phyloP scores from a whole-genome alignment of 2,888 invertebrate species.

The Incurvaria masculella region DNA sequence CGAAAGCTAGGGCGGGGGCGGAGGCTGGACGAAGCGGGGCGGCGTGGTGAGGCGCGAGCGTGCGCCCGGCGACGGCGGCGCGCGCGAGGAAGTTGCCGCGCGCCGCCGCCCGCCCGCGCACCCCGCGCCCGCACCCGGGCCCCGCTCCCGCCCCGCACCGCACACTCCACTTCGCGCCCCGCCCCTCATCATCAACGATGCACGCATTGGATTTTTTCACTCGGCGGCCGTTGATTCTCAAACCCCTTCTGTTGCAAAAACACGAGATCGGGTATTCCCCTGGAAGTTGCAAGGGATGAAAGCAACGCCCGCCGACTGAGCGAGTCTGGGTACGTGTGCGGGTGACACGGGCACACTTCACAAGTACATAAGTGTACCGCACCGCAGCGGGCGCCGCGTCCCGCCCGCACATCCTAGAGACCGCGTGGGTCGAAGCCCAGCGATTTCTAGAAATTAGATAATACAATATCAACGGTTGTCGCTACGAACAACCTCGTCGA shows the following conservation, averaged over 20 bases:
- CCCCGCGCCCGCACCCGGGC: slow-evolving; percentile 38
- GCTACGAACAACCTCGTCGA: no score
- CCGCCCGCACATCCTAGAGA: no score
- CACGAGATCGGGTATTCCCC: no score
- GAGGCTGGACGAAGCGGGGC: slow-evolving; percentile 37
- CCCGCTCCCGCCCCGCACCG: slow-evolving; percentile 38
- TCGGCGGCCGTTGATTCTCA: background rate
- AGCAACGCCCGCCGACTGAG: no score
- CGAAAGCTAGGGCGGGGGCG: slow-evolving; percentile 43
- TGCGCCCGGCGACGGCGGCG: slow-evolving; percentile 43
- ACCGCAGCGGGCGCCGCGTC: background rate
- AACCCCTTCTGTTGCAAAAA: background rate
- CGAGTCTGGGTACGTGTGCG: no score
- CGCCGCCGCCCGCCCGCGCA: slow-evolving; percentile 43
- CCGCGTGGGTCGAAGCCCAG: no score
- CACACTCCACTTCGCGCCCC: slow-evolving; percentile 2
- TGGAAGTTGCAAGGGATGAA: no score
- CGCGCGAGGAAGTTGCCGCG: slow-evolving; percentile 48
- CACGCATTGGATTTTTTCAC: no score
- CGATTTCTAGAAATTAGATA: no score
- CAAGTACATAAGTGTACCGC: no score
- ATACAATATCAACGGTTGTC: no score
- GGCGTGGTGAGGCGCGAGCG: slow-evolving; percentile 42
- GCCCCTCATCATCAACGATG: slow-evolving; percentile 1
- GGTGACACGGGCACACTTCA: no score